phyloP scores from a whole-genome alignment of 2,888 invertebrate species.

The Tricholauxania praeusta region DNA sequence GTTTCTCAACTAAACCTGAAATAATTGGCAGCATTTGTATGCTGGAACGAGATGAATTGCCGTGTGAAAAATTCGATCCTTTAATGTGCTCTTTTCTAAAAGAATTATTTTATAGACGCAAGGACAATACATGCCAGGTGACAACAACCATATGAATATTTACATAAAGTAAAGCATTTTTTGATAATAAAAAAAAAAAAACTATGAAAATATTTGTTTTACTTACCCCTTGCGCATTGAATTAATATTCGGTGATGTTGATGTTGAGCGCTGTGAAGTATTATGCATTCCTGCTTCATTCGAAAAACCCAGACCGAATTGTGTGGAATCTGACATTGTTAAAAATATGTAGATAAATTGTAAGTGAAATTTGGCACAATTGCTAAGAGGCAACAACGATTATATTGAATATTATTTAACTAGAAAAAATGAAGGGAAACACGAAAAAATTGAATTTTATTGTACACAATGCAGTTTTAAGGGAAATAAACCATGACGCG shows the following conservation, averaged over 20 bases:
- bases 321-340: conserved; percentile 53
- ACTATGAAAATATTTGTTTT: not conserved
- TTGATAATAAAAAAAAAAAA: too few relatives aligned
- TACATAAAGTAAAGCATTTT: conserved; percentile 11
- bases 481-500: not conserved
- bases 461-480: not conserved
- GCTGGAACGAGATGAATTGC: conserved; percentile 67
- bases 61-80: conserved; percentile 64
- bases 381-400: not conserved
- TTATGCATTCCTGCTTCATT: conserved; percentile 56
- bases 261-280: conserved; percentile 58
- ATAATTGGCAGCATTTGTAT: conserved; percentile 69
- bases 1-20: conserved; percentile 67
- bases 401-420: too few relatives aligned
- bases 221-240: conserved; percentile 63
- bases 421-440: too few relatives aligned
- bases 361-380: not conserved
- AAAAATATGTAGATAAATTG: not conserved
- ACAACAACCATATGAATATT: conserved; percentile 3
- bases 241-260: conserved; percentile 64
- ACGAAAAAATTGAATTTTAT: not conserved
- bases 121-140: conserved; percentile 10
- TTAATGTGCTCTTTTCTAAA: conserved; percentile 58
- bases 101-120: conserved; percentile 5
- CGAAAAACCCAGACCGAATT: conserved; percentile 58